A percentile compares a stretch with the other conserved stretches of the same genome.
Evolutionary conservation across 1,140 invertebrate genomes (phyloP).

Genomic region (Sipha flava): DNA sequence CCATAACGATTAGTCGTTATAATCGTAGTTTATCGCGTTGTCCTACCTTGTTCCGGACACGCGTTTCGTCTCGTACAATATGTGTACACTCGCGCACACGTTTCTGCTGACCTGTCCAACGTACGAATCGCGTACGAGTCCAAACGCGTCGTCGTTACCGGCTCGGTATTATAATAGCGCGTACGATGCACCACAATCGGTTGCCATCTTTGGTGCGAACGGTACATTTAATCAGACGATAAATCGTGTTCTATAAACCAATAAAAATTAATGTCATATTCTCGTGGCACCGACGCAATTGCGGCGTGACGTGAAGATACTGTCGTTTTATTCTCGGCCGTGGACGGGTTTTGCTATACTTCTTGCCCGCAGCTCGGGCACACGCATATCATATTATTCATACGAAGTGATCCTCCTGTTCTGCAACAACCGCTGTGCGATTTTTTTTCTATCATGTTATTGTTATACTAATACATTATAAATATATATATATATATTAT

Average conservation of each 20-base stretch:
- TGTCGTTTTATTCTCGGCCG: not conserved
- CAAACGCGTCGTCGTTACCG: not conserved
- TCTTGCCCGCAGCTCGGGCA: too few species aligned
- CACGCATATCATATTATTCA: not conserved
- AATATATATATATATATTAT: too few species aligned
- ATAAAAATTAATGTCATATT: slow-evolving; percentile 30
- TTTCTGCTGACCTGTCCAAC: not conserved
- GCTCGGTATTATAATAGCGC: not conserved
- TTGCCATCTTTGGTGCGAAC: slow-evolving; percentile 18
- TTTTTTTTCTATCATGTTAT: not conserved
- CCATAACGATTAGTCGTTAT: not conserved
- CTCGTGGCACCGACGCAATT: not conserved
- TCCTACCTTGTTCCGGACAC: not conserved
- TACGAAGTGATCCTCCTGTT: not conserved
- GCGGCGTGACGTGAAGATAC: not conserved
- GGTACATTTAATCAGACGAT: slow-evolving; percentile 19
- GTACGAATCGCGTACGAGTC: not conserved
- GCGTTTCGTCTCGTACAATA: too few species aligned
- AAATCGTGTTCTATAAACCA: slow-evolving; percentile 23
- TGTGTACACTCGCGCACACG: too few species aligned
- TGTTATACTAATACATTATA: too few species aligned
- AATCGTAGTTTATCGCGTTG: not conserved
- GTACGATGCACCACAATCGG: not conserved
- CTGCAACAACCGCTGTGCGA: too few species aligned
- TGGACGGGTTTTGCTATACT: not conserved